Evolutionary conservation across 2,797 vertebrate species (phyloP), one percentile per base, ranked within the genome.

Genomic region (Arrhamphus sclerolepis): DNA sequence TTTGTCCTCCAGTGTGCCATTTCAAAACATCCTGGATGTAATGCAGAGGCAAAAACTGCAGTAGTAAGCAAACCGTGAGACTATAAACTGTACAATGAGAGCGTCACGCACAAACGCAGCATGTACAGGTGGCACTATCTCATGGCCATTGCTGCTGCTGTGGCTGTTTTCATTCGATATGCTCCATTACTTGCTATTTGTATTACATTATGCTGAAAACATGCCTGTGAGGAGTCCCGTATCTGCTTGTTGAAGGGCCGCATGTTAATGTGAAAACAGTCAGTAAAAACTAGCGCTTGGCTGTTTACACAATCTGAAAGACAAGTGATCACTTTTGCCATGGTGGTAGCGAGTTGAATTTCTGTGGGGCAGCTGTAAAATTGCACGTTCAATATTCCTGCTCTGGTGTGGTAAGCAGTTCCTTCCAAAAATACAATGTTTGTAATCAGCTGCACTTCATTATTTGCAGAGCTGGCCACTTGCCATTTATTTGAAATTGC

Each of bases 371-470:
- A 16, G 31, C 5, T 17, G 44, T 21, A 19, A 29, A 59, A 49
- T 19, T 18, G 21, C 49, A 56, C 47, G 56, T 61, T 50, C 60
- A 29, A 56, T 53, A 24, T 28, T 51, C 39, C 43, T 57, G 4
- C 26, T 20, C 53, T 29, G n/a, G 17, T 43, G 46, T 63, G 40
- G 41, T 42, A 41, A 63, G 20, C 21, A 39, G 16, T 3, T 18
- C 16, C 59, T 66, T 48, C 16, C 13, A 42, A 14, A 59, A 64
- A 57, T 66, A 24, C 65, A 46, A 42, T 0, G 9, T 51, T 54
- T 22, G 41, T 31, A 48, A 56, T 66, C 61, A 66, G 60, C 53
- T 70, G 24, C 42, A 22, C 48, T n/a, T 46, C 8, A 46, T 28
- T 39, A 40, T 40, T 40, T 39, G 20, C 16, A 17, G 5, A 24